Percentiles rank a stretch among this genome's conserved stretches.
Evolutionary conservation across 2,888 invertebrate species (phyloP).

Genomic region (Tromatobia lineatoria): DNA sequence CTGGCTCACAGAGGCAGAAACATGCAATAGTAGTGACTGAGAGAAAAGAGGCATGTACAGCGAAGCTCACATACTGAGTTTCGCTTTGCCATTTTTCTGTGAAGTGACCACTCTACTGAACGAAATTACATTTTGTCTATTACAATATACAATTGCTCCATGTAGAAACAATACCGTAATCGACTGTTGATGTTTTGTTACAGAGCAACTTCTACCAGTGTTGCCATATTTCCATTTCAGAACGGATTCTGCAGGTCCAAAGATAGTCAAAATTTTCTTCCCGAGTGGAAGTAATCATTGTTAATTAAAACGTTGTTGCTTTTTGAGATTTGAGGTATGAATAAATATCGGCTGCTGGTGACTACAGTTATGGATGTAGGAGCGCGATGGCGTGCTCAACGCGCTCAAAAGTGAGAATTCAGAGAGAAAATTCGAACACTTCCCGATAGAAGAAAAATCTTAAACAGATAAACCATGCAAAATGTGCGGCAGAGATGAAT

Average conservation of each 20-base stretch:
- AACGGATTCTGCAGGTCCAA: not conserved
- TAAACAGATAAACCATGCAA: no score
- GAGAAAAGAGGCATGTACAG: conserved; percentile 23
- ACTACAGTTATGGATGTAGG: no score
- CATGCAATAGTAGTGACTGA: conserved; percentile 16
- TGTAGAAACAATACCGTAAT: not conserved
- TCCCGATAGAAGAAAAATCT: no score
- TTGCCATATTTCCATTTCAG: not conserved
- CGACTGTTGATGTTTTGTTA: not conserved
- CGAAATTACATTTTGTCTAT: conserved; percentile 39
- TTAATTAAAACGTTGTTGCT: no score
- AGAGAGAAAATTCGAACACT: no score
- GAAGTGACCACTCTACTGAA: conserved; percentile 29
- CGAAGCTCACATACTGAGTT: conserved; percentile 7
- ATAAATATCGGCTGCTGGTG: no score
- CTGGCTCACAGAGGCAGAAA: conserved; percentile 27
- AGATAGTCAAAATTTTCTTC: not conserved
- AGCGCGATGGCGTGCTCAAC: no score
- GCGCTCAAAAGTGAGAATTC: no score
- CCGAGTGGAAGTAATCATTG: no score
- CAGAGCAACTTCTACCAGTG: not conserved
- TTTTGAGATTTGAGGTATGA: no score
- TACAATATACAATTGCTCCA: conserved; percentile 24
- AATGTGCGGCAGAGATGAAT: no score
- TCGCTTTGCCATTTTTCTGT: conserved; percentile 4